A percentile compares a stretch with the other conserved stretches of the same genome.
Conservation (phyloP, 2,113 vertebrate species). For the Irena cyanogastra region DNA sequence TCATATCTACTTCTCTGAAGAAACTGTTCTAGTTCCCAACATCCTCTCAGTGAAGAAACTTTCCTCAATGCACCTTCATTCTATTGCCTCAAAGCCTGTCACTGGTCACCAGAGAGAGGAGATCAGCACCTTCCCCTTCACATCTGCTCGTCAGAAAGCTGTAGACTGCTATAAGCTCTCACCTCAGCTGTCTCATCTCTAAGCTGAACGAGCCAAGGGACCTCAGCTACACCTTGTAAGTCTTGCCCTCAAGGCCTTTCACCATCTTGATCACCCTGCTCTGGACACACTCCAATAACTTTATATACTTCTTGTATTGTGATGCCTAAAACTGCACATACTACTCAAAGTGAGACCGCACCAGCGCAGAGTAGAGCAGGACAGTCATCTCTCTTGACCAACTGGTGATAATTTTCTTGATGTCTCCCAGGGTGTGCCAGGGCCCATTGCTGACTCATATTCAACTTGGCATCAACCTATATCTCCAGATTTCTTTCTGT, state of each 20-base stretch:
- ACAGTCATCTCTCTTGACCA: fast-evolving
- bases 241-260: neutral
- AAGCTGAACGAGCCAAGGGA: neutral
- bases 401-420: neutral
- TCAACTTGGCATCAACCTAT: fast-evolving
- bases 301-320: neutral
- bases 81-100: fast-evolving
- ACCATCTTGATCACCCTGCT: neutral
- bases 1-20: fast-evolving
- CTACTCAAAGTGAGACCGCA: fast-evolving
- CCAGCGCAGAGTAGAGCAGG: neutral
- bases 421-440: neutral
- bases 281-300: neutral
- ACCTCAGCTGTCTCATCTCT: neutral
- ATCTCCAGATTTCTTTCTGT: neutral
- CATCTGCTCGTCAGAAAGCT: neutral
- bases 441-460: fast-evolving
- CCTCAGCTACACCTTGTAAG: neutral
- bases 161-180: too few relatives aligned
- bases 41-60: neutral
- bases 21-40: neutral
- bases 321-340: neutral
- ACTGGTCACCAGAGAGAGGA: neutral
- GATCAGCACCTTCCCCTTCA: neutral
- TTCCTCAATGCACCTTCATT: neutral